Base-by-base conservation (phyloP, 2,113 vertebrate species). In the Chloropsis hardwickii region DNA sequence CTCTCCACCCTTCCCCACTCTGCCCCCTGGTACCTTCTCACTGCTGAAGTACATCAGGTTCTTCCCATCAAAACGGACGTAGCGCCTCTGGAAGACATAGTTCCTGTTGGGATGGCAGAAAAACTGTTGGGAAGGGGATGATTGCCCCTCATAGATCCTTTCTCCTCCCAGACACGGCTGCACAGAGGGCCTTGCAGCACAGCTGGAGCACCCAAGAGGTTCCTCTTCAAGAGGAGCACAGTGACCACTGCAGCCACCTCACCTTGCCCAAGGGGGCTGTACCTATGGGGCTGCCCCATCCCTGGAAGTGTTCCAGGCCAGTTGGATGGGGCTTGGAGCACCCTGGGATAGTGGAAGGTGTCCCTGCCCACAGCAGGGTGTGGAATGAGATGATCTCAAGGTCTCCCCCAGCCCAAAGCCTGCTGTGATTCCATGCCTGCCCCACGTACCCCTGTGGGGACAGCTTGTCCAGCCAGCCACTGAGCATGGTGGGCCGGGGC, bases 71-170 rank as follows among this genome's bases (percentile, higher is more conserved):
- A 99, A 99, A 95, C 98, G 99, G 92, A 99, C 98, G 6, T 98
- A 99, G 70, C 99, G 99, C 86, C 98, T 99, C 98, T 99, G 99
- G 97, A 99, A 99, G 93, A 99, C 99, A 20, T 99, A 99, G 97
- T 99, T 99, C 97, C 99, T 99, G 95, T 74, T 61, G 86, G 81
- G 67, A 95, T 47, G 51, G 84, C 76, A 97, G 80, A 80, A 72
- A 81, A 88, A 47, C 40, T 42, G 77, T 70, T 93, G 69, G 73
- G 67, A 67, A 80, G 12, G 18, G 56, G 44, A 16, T 0, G 5
- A 45, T 45, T 5, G 8, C n/a, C 51, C 17, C 1, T 69, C 50
- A 37, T 0, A 69, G 47, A 23, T 3, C 23, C 57, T 15, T 10
- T 5, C 9, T 71, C 8, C 5, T 23, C 16, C 22, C 28, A 17